phyloP scores from a whole-genome alignment of 2,888 invertebrate species.

The Eristalis tenax region DNA sequence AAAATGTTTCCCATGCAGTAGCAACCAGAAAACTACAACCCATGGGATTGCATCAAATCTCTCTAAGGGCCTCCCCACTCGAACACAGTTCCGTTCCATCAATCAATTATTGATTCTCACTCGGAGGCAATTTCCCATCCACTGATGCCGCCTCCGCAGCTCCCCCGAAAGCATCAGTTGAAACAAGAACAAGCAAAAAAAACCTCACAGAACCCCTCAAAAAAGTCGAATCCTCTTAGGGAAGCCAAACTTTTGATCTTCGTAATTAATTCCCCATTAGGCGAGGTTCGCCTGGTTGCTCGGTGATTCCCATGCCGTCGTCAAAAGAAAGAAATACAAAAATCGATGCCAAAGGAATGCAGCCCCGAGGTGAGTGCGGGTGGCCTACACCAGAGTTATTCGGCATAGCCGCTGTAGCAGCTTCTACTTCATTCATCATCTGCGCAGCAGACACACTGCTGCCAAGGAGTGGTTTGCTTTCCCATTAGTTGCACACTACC shows the following conservation, averaged over 20 bases:
- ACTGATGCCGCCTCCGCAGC: background rate
- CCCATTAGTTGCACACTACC: constrained; percentile 30
- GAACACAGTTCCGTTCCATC: background rate
- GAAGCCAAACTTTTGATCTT: constrained; percentile 56
- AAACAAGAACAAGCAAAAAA: background rate
- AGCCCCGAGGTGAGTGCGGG: constrained; percentile 42
- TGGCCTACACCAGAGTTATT: constrained; percentile 44
- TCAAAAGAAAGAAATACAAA: constrained; percentile 12
- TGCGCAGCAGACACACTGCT: constrained; percentile 14
- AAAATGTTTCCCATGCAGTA: background rate
- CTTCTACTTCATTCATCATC: constrained; percentile 56
- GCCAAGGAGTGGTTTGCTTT: background rate
- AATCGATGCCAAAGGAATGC: constrained; percentile 64
- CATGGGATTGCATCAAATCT: background rate
- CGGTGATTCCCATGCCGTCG: constrained; percentile 41
- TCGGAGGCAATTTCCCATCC: background rate
- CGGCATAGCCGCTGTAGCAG: background rate
- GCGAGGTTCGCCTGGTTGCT: constrained; percentile 28
- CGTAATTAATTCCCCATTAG: constrained; percentile 65
- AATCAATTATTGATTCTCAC: background rate
- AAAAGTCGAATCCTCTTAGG: constrained; percentile 32
- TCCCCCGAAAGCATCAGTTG: background rate
- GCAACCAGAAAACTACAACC: background rate
- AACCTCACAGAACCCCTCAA: background rate
- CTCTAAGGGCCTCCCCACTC: background rate